Evolutionary conservation across 2,797 vertebrate genomes (phyloP), one percentile per base, ranked within the genome.

Genomic region (Labroides dimidiatus): DNA sequence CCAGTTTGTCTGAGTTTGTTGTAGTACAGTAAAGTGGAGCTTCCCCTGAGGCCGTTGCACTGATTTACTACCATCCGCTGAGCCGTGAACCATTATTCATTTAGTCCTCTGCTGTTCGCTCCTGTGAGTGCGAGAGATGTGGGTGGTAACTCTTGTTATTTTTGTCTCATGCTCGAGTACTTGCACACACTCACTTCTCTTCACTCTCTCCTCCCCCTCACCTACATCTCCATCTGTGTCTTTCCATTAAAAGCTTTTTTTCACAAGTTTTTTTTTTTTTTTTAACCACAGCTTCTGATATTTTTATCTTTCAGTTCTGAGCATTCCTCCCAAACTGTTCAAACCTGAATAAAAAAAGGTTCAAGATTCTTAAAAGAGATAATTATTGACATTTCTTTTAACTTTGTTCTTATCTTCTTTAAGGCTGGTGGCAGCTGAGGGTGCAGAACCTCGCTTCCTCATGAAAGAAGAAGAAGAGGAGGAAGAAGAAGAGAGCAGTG

Each of bases 341-440:
- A 24, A 55, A 59, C 10, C 17, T n/a, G 51, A 7, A 10, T 1
- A 37, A 49, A 47, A n/a, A 36, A 33, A 23, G 14, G 15, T 57
- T 33, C 15, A 15, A 48, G 45, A 64, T 33, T n/a, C 4, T 62
- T 2, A 16, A 2, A 53, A 56, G 4, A 36, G 2, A 6, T 12
- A 33, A 1, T 21, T 52, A 2, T 14, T 52, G 12, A n/a, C 27
- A 9, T 39, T 33, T 56, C 14, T 10, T 8, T 2, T 50, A 30
- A 43, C n/a, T 13, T 41, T 1, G 63, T 67, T 70, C 75, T 41
- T 24, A 1, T 73, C 21, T 58, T 16, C 65, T 60, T 36, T 24
- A 42, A 99, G 98, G 88, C 90, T 99, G 77, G 93, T 91, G 68
- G 96, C 94, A 75, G 97, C 95, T 73, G 95, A 97, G 80, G 93